Evolutionary conservation across 2,113 vertebrate species (phyloP).

Genomic region (Emydura subglobosa): DNA sequence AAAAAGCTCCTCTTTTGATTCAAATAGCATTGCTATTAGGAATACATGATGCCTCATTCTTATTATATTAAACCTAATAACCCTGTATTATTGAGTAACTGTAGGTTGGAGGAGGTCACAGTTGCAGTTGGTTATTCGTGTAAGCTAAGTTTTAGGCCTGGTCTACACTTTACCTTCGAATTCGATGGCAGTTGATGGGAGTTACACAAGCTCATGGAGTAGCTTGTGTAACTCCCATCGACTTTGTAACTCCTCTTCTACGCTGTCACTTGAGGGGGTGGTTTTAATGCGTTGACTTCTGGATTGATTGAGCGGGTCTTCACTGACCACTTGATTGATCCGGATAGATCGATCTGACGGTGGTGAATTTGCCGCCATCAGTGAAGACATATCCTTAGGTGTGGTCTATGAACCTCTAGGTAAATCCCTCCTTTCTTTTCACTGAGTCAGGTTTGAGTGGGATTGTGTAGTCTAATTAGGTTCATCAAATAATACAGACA

Average conservation of each 20-base stretch:
- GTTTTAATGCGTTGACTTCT: too few relatives aligned
- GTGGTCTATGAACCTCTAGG: not conserved
- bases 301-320: too few relatives aligned
- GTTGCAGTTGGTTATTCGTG: not conserved
- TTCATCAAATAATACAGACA: not conserved
- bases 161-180: too few relatives aligned
- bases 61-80: not conserved
- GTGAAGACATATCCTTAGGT: not conserved
- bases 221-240: too few relatives aligned
- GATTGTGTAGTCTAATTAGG: not conserved
- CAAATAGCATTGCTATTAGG: not conserved
- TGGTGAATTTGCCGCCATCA: too few relatives aligned
- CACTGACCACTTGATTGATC: too few relatives aligned
- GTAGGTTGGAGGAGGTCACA: not conserved
- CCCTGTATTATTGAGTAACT: not conserved
- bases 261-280: too few relatives aligned
- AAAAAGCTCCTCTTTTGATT: not conserved
- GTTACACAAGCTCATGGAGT: too few relatives aligned
- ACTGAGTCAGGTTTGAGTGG: not conserved
- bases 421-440: not conserved
- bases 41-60: not conserved
- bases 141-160: not conserved
- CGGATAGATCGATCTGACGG: too few relatives aligned
- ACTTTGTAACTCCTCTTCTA: too few relatives aligned
- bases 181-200: too few relatives aligned